phyloP scores from a whole-genome alignment of 2,113 vertebrate genomes.

The Notothenia rossii region DNA sequence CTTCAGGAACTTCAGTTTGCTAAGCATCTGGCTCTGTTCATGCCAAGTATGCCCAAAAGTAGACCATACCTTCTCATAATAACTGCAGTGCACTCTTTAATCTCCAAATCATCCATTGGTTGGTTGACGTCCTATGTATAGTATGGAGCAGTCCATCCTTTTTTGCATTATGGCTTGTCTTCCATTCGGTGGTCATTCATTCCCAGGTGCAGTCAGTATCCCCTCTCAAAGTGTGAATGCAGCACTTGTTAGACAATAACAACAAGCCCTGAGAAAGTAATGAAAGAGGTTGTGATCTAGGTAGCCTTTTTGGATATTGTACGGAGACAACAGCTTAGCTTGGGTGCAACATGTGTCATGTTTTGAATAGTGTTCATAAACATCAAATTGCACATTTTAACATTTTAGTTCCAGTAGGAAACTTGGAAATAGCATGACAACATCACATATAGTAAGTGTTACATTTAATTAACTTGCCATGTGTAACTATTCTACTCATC shows the following conservation, averaged over 20 bases:
- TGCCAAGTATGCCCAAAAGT: not conserved
- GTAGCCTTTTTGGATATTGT: conserved; percentile 41
- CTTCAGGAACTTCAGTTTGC: not conserved
- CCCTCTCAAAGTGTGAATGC: conserved; percentile 35
- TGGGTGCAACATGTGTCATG: conserved; percentile 29
- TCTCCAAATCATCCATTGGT: not conserved
- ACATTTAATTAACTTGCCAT: conserved; percentile 13
- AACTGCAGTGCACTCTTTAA: conserved; percentile 2
- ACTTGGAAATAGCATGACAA: conserved; percentile 30
- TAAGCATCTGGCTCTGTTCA: not conserved
- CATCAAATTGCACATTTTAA: conserved; percentile 39
- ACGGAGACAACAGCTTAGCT: conserved; percentile 45
- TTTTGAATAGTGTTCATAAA: conserved; percentile 14
- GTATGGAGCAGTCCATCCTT: not conserved
- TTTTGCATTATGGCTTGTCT: conserved; percentile 68
- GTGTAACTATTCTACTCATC: not conserved
- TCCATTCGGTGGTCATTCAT: conserved; percentile 41
- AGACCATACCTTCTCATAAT: not conserved
- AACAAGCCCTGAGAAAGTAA: conserved; percentile 76
- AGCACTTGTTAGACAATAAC: conserved; percentile 52
- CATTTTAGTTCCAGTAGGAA: conserved; percentile 19
- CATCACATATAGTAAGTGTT: conserved; percentile 27
- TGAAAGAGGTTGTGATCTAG: conserved; percentile 48
- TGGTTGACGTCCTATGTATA: not conserved
- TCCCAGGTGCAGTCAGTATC: conserved; percentile 14